Conservation (phyloP, 2,113 vertebrate species). For the Canis aureus region DNA sequence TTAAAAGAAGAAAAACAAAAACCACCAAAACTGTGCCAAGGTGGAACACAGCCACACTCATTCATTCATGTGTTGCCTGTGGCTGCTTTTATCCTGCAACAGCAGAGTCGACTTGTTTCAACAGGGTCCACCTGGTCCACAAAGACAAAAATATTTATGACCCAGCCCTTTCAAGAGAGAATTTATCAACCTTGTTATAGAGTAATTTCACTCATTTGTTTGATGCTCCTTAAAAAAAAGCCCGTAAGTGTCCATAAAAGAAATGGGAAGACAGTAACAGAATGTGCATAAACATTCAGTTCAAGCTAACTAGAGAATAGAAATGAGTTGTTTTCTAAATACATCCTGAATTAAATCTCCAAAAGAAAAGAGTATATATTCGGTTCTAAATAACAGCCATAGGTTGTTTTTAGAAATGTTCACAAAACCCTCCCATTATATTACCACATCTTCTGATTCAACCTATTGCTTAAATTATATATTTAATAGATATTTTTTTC, state of each 20-base stretch:
- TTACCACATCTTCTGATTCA: neutral
- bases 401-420: neutral
- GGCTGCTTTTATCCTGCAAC: neutral
- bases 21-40: neutral
- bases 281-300: neutral
- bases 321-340: constrained; percentile 39
- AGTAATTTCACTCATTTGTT: neutral
- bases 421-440: neutral
- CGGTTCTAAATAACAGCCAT: neutral
- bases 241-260: neutral
- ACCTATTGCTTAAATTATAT: neutral
- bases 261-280: neutral
- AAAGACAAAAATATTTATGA: neutral
- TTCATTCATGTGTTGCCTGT: neutral
- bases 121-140: neutral
- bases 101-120: neutral
- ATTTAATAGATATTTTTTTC: neutral
- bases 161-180: neutral
- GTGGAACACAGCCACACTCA: neutral
- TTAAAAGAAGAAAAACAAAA: neutral
- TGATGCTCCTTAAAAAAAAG: neutral
- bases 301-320: neutral
- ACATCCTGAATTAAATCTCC: neutral
- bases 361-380: neutral
- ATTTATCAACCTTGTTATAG: neutral